These are phyloP conservation scores for Orchesella cincta DNA, from an alignment of 1,140 invertebrate species.

Conservation along the genomic window DNA sequence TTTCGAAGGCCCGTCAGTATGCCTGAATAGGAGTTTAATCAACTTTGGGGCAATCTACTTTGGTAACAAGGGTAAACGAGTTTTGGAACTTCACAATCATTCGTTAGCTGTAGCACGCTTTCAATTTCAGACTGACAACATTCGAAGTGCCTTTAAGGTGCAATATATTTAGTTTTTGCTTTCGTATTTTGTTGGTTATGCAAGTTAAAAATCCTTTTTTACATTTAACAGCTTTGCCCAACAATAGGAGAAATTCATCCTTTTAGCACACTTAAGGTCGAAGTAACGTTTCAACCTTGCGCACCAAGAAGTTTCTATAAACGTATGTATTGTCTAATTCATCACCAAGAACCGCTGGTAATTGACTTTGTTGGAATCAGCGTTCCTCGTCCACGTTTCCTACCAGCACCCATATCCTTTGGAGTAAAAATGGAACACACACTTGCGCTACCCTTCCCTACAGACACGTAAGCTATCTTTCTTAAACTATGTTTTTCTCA, in stretches of 20 bases:
- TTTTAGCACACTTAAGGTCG: not conserved
- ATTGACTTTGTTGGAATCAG: not conserved
- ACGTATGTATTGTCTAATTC: not conserved
- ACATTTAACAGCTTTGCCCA: not conserved
- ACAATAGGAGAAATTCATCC: not conserved
- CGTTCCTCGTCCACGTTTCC: not conserved
- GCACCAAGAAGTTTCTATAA: slow-evolving; percentile 9
- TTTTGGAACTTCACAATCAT: not conserved
- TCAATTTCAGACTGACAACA: slow-evolving; percentile 5
- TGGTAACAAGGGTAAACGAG: not conserved
- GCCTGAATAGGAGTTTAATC: not conserved
- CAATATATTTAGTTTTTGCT: no score
- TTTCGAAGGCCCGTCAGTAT: not conserved
- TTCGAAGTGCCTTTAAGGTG: not conserved
- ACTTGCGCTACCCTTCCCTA: not conserved
- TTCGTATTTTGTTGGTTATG: no score
- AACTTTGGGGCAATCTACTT: not conserved
- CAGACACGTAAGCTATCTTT: slow-evolving; percentile 7
- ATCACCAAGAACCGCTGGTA: not conserved
- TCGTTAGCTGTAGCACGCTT: not conserved
- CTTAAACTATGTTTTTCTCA: not conserved
- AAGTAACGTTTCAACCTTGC: not conserved
- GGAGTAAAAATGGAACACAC: not conserved
- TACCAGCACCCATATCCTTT: not conserved
- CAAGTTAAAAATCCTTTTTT: not conserved